Conservation (phyloP, 2,113 vertebrate genomes). For the Talpa occidentalis region DNA sequence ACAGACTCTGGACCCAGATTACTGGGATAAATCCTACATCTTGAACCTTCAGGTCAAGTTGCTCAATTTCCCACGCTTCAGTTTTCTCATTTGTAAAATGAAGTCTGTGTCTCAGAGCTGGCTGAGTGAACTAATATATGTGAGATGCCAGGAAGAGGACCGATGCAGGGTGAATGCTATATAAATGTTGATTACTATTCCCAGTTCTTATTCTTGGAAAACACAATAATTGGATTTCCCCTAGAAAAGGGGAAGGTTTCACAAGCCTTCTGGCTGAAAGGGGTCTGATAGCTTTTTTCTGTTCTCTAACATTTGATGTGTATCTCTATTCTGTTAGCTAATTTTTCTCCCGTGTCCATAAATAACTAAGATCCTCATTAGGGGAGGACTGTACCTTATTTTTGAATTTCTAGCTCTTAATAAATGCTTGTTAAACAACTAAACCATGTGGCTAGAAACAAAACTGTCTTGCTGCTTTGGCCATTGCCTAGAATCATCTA, state of each 20-base stretch:
- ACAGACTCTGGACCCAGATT: not conserved
- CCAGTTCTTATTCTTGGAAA: not conserved
- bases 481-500: not conserved
- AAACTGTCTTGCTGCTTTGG: not conserved
- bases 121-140: not conserved
- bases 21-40: not conserved
- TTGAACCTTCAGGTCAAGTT: not conserved
- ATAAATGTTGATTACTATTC: not conserved
- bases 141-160: not conserved
- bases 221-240: not conserved
- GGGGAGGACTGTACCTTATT: not conserved
- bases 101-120: not conserved
- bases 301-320: not conserved
- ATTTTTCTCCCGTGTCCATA: not conserved
- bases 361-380: not conserved
- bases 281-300: not conserved
- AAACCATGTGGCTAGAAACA: not conserved
- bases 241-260: not conserved
- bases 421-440: not conserved
- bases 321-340: not conserved
- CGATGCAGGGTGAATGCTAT: not conserved
- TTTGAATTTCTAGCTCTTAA: slow-evolving; percentile 21
- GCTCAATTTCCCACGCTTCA: not conserved
- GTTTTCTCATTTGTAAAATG: slow-evolving; percentile 20
- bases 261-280: not conserved